Conservation (phyloP, 2,113 vertebrate genomes). For the Cottus gobio region DNA sequence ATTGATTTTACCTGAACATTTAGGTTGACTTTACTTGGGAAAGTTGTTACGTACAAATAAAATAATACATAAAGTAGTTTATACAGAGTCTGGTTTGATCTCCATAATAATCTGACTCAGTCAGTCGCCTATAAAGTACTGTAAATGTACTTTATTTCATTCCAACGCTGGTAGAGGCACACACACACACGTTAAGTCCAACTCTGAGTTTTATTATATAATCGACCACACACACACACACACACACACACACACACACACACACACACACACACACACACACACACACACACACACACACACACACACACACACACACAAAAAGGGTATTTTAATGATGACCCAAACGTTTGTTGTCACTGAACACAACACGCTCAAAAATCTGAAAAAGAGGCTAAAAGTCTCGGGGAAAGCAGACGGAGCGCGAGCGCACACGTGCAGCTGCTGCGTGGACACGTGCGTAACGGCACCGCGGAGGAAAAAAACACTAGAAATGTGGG, state of each 20-base stretch:
- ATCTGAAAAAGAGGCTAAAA: neutral
- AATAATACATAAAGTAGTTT: neutral
- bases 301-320: neutral
- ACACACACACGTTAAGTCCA: neutral
- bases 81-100: neutral
- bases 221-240: no score
- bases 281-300: neutral
- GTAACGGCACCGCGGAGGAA: neutral
- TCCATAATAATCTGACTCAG: no score
- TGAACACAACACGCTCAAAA: neutral
- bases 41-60: neutral
- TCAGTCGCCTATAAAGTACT: no score
- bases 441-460: slow-evolving; percentile 61
- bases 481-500: neutral
- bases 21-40: neutral
- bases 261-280: no score
- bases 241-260: no score
- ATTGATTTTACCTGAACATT: no score
- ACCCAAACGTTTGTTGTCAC: neutral
- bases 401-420: neutral
- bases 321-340: slow-evolving; percentile 2
- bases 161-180: no score
- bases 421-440: slow-evolving; percentile 60
- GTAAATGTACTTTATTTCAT: no score
- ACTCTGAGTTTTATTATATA: no score